phyloP scores from a whole-genome alignment of 1,140 invertebrate species.

The Potamilus streckersoni region DNA sequence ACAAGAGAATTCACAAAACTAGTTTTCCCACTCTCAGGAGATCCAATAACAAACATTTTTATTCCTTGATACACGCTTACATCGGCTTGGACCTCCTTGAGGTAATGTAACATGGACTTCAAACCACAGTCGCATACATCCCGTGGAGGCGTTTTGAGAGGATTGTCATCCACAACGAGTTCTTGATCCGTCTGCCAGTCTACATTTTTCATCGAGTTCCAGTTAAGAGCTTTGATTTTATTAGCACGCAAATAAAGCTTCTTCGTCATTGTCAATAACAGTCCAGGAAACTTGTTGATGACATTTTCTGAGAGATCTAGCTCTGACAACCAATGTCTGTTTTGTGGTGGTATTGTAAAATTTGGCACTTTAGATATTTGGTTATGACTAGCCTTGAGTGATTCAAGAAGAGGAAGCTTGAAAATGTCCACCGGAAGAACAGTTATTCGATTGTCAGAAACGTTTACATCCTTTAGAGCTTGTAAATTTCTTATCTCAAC shows the following conservation, averaged over 20 bases:
- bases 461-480: slow-evolving; percentile 49
- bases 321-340: slow-evolving; percentile 45
- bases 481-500: slow-evolving; percentile 52
- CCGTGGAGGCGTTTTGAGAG: slow-evolving; percentile 53
- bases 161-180: slow-evolving; percentile 57
- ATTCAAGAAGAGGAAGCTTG: slow-evolving; percentile 51
- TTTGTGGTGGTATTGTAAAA: slow-evolving; percentile 53
- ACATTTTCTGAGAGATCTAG: slow-evolving; percentile 62
- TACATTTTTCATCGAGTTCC: slow-evolving; percentile 49
- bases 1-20: slow-evolving; percentile 59
- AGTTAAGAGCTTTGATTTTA: slow-evolving; percentile 54
- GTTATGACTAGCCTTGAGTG: slow-evolving; percentile 59
- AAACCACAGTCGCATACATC: slow-evolving; percentile 60
- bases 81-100: slow-evolving; percentile 55
- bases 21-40: slow-evolving; percentile 57
- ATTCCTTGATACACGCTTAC: slow-evolving; percentile 55
- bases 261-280: slow-evolving; percentile 50
- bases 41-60: slow-evolving; percentile 57
- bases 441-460: slow-evolving; percentile 58
- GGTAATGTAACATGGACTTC: slow-evolving; percentile 55
- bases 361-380: slow-evolving; percentile 58
- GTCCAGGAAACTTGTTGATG: slow-evolving; percentile 58
- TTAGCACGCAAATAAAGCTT: slow-evolving; percentile 59
- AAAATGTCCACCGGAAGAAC: slow-evolving; percentile 61
- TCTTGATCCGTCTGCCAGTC: slow-evolving; percentile 45